A percentile compares a stretch with the other conserved stretches of the same genome.
Conservation (phyloP, 1,140 invertebrate genomes). For the Hestina assimilis region DNA sequence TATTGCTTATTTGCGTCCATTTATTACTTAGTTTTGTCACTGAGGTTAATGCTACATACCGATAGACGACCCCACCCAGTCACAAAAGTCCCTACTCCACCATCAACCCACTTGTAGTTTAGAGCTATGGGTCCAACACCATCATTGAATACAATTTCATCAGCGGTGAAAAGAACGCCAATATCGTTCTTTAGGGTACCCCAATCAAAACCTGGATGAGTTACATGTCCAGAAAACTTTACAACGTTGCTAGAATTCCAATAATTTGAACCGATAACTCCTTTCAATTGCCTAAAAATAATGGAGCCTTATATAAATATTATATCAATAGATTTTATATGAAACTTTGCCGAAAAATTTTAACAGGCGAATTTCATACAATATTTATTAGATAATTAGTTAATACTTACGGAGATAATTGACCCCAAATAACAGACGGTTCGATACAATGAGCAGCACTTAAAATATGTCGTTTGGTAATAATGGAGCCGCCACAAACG, state of each 20-base stretch:
- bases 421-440: slow-evolving; percentile 25
- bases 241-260: slow-evolving; percentile 5
- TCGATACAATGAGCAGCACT: slow-evolving; percentile 54
- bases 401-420: slow-evolving; percentile 37
- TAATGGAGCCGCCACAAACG: slow-evolving; percentile 45
- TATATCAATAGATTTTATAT: background rate
- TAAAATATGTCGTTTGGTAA: slow-evolving; percentile 28
- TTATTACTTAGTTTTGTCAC: too few relatives aligned
- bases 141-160: background rate
- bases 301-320: too few relatives aligned
- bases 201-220: slow-evolving; percentile 9
- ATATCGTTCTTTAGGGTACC: slow-evolving; percentile 11
- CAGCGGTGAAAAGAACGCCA: slow-evolving; percentile 1
- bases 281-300: background rate
- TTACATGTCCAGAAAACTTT: background rate
- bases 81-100: background rate
- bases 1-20: too few relatives aligned
- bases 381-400: background rate
- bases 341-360: background rate
- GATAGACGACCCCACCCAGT: slow-evolving; percentile 15
- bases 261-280: slow-evolving; percentile 9
- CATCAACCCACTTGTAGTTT: background rate
- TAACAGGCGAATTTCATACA: too few relatives aligned
- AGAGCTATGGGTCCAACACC: background rate
- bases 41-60: too few relatives aligned